Evolutionary conservation across 2,888 invertebrate genomes (phyloP).

Genomic region (Epiperipatus broadwayi): DNA sequence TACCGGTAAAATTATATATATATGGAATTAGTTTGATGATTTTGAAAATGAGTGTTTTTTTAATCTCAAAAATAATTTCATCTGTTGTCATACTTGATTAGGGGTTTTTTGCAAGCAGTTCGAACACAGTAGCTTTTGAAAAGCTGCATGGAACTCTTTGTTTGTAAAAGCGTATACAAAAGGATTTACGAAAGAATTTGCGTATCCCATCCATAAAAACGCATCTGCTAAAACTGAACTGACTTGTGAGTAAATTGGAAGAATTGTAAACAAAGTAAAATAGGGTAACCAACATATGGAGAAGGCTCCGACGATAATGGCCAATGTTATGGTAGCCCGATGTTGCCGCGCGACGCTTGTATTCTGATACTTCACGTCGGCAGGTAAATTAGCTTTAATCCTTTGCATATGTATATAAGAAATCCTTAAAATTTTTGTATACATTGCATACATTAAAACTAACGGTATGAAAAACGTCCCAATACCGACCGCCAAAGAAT

Average conservation of each 20-base stretch:
- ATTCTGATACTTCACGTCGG: neutral
- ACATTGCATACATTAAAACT: conserved; percentile 1
- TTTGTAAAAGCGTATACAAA: conserved; percentile 8
- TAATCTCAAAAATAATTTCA: no score
- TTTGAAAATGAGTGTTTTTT: no score
- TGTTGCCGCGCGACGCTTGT: neutral
- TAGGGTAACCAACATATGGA: conserved; percentile 9
- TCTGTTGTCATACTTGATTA: no score
- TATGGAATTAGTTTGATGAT: no score
- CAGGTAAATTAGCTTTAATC: conserved; percentile 1
- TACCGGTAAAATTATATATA: no score
- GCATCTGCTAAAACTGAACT: neutral
- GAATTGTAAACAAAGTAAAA: conserved; percentile 6
- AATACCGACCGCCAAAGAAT: conserved; percentile 5
- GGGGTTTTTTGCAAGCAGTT: no score
- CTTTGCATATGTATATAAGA: neutral
- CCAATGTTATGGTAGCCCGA: conserved; percentile 5
- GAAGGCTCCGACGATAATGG: conserved; percentile 7
- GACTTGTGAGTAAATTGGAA: neutral
- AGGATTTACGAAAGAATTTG: conserved; percentile 1
- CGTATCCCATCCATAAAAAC: conserved; percentile 8
- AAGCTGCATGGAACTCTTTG: neutral
- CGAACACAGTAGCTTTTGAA: neutral
- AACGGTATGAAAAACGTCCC: conserved; percentile 8
- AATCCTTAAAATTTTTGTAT: neutral